A percentile compares a stretch with the other conserved stretches of the same genome.
Conservation (phyloP, 2,797 vertebrate species). For the Nannoperca australis region DNA sequence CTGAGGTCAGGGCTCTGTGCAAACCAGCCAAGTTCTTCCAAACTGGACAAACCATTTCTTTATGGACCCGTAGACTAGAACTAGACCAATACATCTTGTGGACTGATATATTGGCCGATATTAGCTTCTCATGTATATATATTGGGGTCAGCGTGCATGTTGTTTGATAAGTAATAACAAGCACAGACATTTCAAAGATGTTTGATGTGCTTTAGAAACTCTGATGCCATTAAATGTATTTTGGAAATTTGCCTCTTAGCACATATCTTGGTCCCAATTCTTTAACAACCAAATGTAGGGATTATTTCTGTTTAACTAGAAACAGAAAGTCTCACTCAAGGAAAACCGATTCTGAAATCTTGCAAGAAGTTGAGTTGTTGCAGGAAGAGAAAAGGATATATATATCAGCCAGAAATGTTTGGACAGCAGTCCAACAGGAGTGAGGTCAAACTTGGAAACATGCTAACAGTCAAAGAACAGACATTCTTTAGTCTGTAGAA, state of each 20-base stretch:
- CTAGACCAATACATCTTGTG: not conserved
- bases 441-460: conserved; percentile 33
- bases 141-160: not conserved
- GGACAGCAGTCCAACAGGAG: conserved; percentile 28
- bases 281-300: too few species aligned
- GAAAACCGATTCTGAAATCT: too few species aligned
- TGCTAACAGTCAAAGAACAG: not conserved
- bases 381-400: not conserved
- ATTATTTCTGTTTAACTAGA: too few species aligned
- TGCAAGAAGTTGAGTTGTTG: too few species aligned
- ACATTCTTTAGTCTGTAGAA: conserved; percentile 13
- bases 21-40: not conserved
- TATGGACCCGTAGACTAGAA: too few species aligned
- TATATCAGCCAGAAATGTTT: conserved; percentile 51
- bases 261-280: too few species aligned
- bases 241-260: too few species aligned
- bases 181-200: not conserved
- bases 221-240: too few species aligned
- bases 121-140: not conserved
- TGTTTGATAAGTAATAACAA: too few species aligned
- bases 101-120: not conserved
- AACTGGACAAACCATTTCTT: not conserved
- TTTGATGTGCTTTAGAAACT: not conserved
- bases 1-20: not conserved
- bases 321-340: too few species aligned